Evolutionary conservation across 2,888 invertebrate species (phyloP).

Genomic region (Drosophila formosana): DNA sequence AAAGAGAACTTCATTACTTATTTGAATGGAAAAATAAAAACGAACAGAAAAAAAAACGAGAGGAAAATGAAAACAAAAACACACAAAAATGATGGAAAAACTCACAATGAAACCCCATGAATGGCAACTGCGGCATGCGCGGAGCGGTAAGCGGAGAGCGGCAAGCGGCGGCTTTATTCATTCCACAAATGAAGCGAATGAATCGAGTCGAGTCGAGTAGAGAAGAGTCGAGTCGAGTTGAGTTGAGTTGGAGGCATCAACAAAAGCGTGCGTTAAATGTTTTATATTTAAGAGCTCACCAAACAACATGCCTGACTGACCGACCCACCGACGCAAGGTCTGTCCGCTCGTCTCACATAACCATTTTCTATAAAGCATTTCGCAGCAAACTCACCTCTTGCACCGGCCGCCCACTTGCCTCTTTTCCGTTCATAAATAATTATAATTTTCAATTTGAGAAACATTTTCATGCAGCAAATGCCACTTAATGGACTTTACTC

Average conservation of each 20-base stretch:
- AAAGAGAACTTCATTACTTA: conserved; percentile 74
- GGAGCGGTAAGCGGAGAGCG: conserved; percentile 20
- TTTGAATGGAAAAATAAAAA: conserved; percentile 64
- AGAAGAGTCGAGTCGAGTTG: conserved; percentile 37
- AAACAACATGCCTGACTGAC: conserved; percentile 51
- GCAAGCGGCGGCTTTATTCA: conserved; percentile 54
- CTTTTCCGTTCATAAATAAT: conserved; percentile 56
- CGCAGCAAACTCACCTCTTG: background rate
- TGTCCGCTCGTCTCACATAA: conserved; percentile 16
- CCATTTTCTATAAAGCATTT: conserved; percentile 45
- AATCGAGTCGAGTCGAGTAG: conserved; percentile 39
- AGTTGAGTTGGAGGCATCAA: conserved; percentile 56
- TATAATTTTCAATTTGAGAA: conserved; percentile 72
- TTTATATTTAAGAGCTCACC: conserved; percentile 73
- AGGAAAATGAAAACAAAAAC: conserved; percentile 35
- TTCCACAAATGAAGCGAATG: conserved; percentile 72
- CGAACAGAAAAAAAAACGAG: conserved; percentile 4
- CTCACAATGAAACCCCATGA: conserved; percentile 61
- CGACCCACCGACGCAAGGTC: background rate
- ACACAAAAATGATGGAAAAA: conserved; percentile 61
- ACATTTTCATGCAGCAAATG: conserved; percentile 48
- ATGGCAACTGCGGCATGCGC: conserved; percentile 32
- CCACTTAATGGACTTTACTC: conserved; percentile 51
- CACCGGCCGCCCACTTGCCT: background rate
- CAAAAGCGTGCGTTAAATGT: conserved; percentile 72